Base-by-base conservation (phyloP, 37 sponge, comb jelly and placozoan genomes). In the Ianthella basta region DNA sequence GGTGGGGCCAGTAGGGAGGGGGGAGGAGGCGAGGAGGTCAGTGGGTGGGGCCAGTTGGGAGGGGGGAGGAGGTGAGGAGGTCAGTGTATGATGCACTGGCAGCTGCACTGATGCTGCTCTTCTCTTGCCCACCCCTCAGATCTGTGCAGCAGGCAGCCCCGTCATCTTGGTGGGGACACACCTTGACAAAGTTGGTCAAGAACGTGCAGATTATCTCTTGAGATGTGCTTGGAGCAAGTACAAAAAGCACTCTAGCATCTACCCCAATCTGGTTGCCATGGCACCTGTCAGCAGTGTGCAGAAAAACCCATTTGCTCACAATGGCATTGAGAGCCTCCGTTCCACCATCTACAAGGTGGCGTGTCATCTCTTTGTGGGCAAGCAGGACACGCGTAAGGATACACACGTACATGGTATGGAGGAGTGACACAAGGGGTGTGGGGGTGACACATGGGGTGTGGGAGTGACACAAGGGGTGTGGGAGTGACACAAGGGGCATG, bases 161-260 rank as follows among this genome's bases (percentile, higher is more conserved):
- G 95, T 97, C 21, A 88, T 97, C 39, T 86, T 97, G 1, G 95
- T 97, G 41, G 97, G 97, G 19, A 95, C 97, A 3, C 93, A 94
- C 70, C 63, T 92, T 59, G 97, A 97, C 54, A 79, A 66, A 29
- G 80, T 96, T 3, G 19, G 81, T 21, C 82, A 87, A 16, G 24
- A 75, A 29, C 8, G 20, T 55, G 85, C 78, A 15, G 72, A 85
- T 21, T 54, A 61, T 6, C 78, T 89, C 19, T 85, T 84, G 38
- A 19, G 24, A 13, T 21, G 16, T 23, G 88, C 84, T 10, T 16
- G 6, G 39, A 15, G 55, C 23, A 73, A 59, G 53, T 92, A 87
- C 82, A 27, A 35, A 38, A 63, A 61, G 39, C 60, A 67, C 36
- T 30, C 56, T 1, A 1, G 59, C 44, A n/a, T 78, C 21, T 88